Base-by-base conservation (phyloP, 2,888 invertebrate genomes). In the Pyrochroa serraticornis region DNA sequence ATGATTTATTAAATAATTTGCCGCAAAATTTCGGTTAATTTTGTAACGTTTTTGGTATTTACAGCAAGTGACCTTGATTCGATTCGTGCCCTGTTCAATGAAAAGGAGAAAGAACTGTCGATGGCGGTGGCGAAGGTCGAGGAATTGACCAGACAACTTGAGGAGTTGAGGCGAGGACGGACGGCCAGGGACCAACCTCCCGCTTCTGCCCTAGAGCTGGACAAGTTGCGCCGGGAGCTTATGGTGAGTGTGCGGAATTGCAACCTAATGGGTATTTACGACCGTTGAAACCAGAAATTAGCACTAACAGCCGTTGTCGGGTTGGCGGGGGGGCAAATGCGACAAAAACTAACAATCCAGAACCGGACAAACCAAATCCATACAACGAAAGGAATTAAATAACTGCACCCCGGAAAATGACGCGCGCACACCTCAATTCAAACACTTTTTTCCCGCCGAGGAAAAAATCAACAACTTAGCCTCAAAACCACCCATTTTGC, bases 91-190 rank as follows among this genome's bases (percentile, higher is more conserved):
- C 85, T 97, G 59, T 97, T 97, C 86, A 95, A 94, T 84, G 96
- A 97, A 78, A 97, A 97, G 78, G 97, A 97, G 79, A 96, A 96
- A 80, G 97, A 97, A 81, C 82, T 98, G 61, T 92, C 95, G 54
- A 82, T 95, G 84, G 97, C 97, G n/a, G 96, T 97, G 76, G 93
- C 93, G 74, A 95, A 96, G 82, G 97, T 97, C 75, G 97, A 98
- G 76, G 95, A 96, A 81, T 84, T 98, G 76, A 96, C 95, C 63
- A 83, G 92, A 71, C 97, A 98, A 82, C 84, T 98, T 67, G 97
- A 98, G 78, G 95, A 97, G 75, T 82, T 98, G 68, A 83, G 92
- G 70, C 78, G 89, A 69, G 86, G 89, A 52, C 81, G 90, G 75
- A 59, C 75, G 41, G 66, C 67, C 39, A 84, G 86, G 35, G 85